phyloP scores from a whole-genome alignment of 1,140 invertebrate genomes.

The Caenorhabditis inopinata region DNA sequence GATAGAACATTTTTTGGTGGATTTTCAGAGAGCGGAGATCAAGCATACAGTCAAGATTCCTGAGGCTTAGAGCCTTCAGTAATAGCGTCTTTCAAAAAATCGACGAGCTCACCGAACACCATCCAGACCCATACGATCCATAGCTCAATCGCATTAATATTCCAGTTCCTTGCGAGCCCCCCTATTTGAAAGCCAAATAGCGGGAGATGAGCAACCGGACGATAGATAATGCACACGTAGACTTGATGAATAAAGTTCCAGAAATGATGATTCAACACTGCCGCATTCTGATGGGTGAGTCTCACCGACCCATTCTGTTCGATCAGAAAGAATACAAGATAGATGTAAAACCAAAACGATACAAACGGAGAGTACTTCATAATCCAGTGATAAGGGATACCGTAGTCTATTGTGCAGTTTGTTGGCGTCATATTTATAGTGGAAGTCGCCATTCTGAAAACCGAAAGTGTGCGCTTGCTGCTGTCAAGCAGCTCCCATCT shows the following conservation, averaged over 20 bases:
- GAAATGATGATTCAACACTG: not conserved
- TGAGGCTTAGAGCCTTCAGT: not conserved
- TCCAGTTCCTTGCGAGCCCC: not conserved
- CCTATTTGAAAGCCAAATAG: conserved; percentile 14
- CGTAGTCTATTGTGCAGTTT: conserved; percentile 10
- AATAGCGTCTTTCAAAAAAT: not conserved
- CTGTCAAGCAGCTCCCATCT: too few species aligned
- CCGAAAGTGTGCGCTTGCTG: too few species aligned
- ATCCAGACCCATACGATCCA: conserved; percentile 18
- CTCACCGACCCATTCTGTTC: not conserved
- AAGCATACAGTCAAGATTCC: too few species aligned
- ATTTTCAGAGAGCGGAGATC: too few species aligned
- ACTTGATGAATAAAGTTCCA: conserved; percentile 17
- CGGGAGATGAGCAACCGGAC: conserved; percentile 1
- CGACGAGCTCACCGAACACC: not conserved
- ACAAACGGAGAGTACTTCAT: conserved; percentile 10
- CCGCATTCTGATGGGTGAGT: not conserved
- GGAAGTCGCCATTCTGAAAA: not conserved
- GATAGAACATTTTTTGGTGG: too few species aligned
- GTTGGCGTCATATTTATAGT: not conserved
- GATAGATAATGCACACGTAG: conserved; percentile 11
- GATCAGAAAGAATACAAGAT: not conserved
- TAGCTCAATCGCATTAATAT: not conserved
- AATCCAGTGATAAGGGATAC: conserved; percentile 14
- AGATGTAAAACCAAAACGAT: conserved; percentile 13